Base-by-base conservation (phyloP, 1,140 invertebrate species). In the Cataglyphis hispanica region DNA sequence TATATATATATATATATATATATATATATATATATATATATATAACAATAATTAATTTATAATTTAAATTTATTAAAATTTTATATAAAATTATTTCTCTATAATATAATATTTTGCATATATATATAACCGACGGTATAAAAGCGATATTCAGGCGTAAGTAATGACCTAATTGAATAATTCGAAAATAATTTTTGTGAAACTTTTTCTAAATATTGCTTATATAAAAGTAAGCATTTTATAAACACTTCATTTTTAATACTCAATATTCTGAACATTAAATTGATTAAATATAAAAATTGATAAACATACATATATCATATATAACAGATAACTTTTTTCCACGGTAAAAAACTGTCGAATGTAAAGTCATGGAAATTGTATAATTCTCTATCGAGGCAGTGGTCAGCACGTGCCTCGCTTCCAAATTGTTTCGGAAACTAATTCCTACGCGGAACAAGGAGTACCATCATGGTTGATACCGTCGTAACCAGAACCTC, bases 391-490 rank as follows among this genome's bases (percentile, higher is more conserved):
- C 67, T 70, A 31, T 81, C 37, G 50, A 58, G 19, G 11, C 37
- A 72, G 53, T 25, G 67, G 66, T 58, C 66, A 81, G 78, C 37
- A 81, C 53, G 78, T 81, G 37, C 53, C 80, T 75, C 81, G 87
- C 56, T 89, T 76, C 50, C 85, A 81, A 87, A 89, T 85, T 90
- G 87, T 87, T 90, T 85, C 13, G 61, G 34, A 86, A 90, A 88
- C 86, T 90, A 90, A 90, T 90, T 90, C 89, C 89, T 88, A 86
- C 75, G 53, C 10, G 60, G 46, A 64, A 74, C 77, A 53, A 83
- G 66, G 46, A 81, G 56, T 67, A 75, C 80, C 69, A 46, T 66
- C 80, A 75, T 50, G 77, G 78, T 84, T 87, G 69, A 90, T 85
- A 86, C 78, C 74, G 84, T 90, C 89, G 78, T 84, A 80, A 64